Base-by-base conservation (phyloP, 2,113 vertebrate species). In the Pangasianodon gigas region DNA sequence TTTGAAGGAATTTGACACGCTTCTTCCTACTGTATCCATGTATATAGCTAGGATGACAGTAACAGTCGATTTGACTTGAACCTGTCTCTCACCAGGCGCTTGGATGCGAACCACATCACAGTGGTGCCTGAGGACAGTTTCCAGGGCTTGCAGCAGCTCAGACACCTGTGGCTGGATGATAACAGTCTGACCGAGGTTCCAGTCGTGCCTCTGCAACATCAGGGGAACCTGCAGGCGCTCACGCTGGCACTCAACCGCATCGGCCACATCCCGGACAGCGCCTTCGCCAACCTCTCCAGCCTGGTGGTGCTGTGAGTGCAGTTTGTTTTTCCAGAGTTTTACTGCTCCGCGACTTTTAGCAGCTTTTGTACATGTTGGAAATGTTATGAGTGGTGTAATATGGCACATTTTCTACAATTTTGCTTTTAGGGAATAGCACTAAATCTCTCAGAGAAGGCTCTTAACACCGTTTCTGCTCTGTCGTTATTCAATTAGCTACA, bases 121-220 rank as follows among this genome's bases (percentile, higher is more conserved):
- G 92, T 94, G 7, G 98, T 99, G 32, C 98, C 98, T 0, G 97
- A 98, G 65, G 97, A 98, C 93, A 99, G 98, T 88, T 99, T 99
- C 56, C 96, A 99, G 94, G 97, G 97, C 1, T 97, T 99, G 0
- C 94, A 97, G 91, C 98, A 99, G 94, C 93, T 99, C 41, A 96
- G 98, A 56, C 98, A 99, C 95, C 97, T 99, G 75, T 99, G 98
- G 98, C 88, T 99, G 92, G 98, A 99, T 54, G 98, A 99, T 94
- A 99, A 99, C 95, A 97, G 97, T 82, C 92, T 99, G 94, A 97
- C 96, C 0, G 97, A 97, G 92, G 97, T 99, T 65, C 98, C 98
- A 0, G 90, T 98, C 44, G 93, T 89, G 1, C 98, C 98, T 0
- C 96, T 99, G 87, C 96, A 96, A 94, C 97, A 98, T 52, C 97